phyloP scores from a whole-genome alignment of 2,113 vertebrate genomes.

The Chelonoidis abingdonii region DNA sequence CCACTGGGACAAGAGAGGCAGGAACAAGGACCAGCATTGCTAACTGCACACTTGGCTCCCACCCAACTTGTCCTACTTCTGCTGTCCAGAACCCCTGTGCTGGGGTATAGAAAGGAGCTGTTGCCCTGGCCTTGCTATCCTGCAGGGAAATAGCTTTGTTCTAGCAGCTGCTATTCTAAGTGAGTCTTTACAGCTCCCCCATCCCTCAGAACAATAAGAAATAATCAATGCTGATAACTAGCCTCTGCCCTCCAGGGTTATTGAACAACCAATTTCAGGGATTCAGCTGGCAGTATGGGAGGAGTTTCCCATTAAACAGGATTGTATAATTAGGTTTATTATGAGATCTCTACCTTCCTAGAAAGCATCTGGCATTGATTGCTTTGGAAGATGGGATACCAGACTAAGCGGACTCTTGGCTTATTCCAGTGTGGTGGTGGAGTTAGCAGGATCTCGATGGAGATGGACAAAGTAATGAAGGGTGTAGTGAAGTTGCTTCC shows the following conservation, averaged over 20 bases:
- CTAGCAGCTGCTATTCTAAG: slow-evolving; percentile 1
- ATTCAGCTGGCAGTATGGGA: background rate
- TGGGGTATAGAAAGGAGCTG: slow-evolving; percentile 12
- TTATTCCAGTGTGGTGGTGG: background rate
- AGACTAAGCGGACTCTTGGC: background rate
- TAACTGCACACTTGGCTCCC: background rate
- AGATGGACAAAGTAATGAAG: background rate
- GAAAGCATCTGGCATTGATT: background rate
- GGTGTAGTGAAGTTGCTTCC: background rate
- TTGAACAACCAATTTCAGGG: background rate
- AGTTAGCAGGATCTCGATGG: background rate
- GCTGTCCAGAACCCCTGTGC: background rate
- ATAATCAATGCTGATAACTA: background rate
- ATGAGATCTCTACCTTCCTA: background rate
- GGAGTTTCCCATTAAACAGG: background rate
- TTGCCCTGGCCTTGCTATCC: background rate
- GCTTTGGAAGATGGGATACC: background rate
- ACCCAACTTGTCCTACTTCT: background rate
- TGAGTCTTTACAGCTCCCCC: background rate
- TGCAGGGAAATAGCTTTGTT: background rate
- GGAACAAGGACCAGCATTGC: background rate
- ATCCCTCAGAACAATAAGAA: background rate
- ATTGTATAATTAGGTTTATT: background rate
- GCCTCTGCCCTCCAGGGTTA: background rate
- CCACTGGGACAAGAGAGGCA: background rate